Conservation (phyloP, 1,140 invertebrate species). For the Eriosoma lanigerum region DNA sequence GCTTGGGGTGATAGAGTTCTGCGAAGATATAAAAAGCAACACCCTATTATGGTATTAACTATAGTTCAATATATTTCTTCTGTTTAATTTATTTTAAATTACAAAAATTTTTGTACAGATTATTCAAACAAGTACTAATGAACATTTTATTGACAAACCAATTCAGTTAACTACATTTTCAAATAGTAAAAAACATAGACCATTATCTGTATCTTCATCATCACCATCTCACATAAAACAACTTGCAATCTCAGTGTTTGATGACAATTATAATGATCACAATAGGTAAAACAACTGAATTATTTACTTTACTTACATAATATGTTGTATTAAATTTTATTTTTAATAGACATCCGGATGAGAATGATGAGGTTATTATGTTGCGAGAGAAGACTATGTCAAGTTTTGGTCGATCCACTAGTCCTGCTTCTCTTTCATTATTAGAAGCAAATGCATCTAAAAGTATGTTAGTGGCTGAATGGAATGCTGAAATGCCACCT, state of each 20-base stretch:
- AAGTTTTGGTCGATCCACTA: slow-evolving; percentile 49
- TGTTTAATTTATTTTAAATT: neutral
- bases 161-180: slow-evolving; percentile 54
- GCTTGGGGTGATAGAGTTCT: slow-evolving; percentile 74
- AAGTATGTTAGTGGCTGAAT: slow-evolving; percentile 61
- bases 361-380: slow-evolving; percentile 48
- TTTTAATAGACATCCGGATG: slow-evolving; percentile 30
- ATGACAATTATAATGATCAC: slow-evolving; percentile 58
- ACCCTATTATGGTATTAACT: slow-evolving; percentile 60
- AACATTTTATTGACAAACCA: slow-evolving; percentile 46
- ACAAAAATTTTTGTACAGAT: slow-evolving; percentile 4
- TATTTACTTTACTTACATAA: slow-evolving; percentile 4
- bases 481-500: slow-evolving; percentile 64
- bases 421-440: slow-evolving; percentile 41
- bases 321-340: neutral
- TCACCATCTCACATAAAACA: slow-evolving; percentile 57
- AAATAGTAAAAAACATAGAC: slow-evolving; percentile 45
- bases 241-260: slow-evolving; percentile 59
- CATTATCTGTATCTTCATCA: slow-evolving; percentile 46
- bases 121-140: slow-evolving; percentile 28
- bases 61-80: slow-evolving; percentile 34
- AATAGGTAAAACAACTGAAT: slow-evolving; percentile 20
- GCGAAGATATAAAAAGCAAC: slow-evolving; percentile 70
- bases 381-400: slow-evolving; percentile 37
- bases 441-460: slow-evolving; percentile 44